phyloP scores from a whole-genome alignment of 1,140 invertebrate genomes.

The Drosophila ironensis region DNA sequence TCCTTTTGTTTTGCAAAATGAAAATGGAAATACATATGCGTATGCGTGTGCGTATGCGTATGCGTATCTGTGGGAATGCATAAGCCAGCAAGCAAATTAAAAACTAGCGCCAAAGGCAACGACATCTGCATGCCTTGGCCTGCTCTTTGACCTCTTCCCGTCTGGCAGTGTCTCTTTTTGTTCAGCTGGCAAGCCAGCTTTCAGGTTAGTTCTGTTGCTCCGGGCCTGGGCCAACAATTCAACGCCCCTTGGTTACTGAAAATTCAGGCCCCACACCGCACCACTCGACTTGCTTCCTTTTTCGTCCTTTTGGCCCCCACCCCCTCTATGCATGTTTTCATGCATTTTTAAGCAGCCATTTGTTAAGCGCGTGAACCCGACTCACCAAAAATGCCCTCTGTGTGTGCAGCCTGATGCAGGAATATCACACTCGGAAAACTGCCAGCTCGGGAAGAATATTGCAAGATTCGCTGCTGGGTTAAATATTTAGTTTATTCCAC shows the following conservation, averaged over 20 bases:
- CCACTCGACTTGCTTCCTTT: background rate
- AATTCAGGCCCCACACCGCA: background rate
- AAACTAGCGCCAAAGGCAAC: slow-evolving; percentile 37
- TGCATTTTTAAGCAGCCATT: slow-evolving; percentile 71
- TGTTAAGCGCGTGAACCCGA: slow-evolving; percentile 53
- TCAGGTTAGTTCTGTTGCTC: background rate
- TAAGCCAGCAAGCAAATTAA: slow-evolving; percentile 40
- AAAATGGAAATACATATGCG: slow-evolving; percentile 25
- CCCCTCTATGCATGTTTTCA: slow-evolving; percentile 34
- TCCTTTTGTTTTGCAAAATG: too few relatives aligned
- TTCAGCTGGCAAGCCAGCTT: slow-evolving; percentile 4
- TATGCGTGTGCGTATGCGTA: background rate
- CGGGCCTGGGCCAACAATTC: slow-evolving; percentile 39
- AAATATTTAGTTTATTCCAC: background rate
- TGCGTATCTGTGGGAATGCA: slow-evolving; percentile 8
- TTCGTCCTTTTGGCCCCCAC: background rate
- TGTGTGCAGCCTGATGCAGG: background rate
- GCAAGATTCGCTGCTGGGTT: background rate
- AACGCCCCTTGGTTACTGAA: too few relatives aligned
- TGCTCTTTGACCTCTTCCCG: background rate
- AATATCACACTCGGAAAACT: slow-evolving; percentile 3
- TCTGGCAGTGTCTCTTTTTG: too few relatives aligned
- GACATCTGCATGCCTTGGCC: slow-evolving; percentile 21
- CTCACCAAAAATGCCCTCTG: slow-evolving; percentile 33
- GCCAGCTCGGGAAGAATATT: background rate